Evolutionary conservation across 2,888 invertebrate species (phyloP).

Genomic region (Orchesellides sinensis): DNA sequence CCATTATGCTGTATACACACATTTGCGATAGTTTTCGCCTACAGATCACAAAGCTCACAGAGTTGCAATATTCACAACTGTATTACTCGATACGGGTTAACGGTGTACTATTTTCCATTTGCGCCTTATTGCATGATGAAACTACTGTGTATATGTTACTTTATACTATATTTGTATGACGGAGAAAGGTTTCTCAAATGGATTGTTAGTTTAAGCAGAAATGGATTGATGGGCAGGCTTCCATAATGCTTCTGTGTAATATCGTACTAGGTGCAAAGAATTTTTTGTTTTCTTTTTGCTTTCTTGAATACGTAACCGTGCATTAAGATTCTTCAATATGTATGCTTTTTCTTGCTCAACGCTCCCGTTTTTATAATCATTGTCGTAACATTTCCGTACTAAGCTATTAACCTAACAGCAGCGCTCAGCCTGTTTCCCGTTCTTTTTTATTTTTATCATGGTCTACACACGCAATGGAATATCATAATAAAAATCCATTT

Average conservation of each 20-base stretch:
- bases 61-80: no score
- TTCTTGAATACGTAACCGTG: not conserved
- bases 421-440: not conserved
- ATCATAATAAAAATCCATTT: not conserved
- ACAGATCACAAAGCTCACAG: slow-evolving; percentile 19
- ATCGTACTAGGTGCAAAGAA: slow-evolving; percentile 57
- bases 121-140: no score
- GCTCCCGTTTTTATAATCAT: slow-evolving; percentile 52
- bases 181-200: not conserved
- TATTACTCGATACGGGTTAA: no score
- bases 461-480: slow-evolving; percentile 4
- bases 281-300: slow-evolving; percentile 32
- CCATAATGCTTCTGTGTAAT: slow-evolving; percentile 55
- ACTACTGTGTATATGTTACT: no score
- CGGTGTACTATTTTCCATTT: no score
- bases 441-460: not conserved
- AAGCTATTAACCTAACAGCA: slow-evolving; percentile 53
- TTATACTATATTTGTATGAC: no score
- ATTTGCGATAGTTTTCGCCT: no score
- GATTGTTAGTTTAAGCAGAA: slow-evolving; percentile 57
- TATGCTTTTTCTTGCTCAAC: slow-evolving; percentile 15
- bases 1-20: slow-evolving; percentile 47
- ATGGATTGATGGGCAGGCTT: slow-evolving; percentile 59
- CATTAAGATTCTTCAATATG: slow-evolving; percentile 10
- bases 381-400: slow-evolving; percentile 56